A percentile compares a stretch with the other conserved stretches of the same genome.
phyloP scores from a whole-genome alignment of 2,113 vertebrate species.

The Plotosus lineatus region DNA sequence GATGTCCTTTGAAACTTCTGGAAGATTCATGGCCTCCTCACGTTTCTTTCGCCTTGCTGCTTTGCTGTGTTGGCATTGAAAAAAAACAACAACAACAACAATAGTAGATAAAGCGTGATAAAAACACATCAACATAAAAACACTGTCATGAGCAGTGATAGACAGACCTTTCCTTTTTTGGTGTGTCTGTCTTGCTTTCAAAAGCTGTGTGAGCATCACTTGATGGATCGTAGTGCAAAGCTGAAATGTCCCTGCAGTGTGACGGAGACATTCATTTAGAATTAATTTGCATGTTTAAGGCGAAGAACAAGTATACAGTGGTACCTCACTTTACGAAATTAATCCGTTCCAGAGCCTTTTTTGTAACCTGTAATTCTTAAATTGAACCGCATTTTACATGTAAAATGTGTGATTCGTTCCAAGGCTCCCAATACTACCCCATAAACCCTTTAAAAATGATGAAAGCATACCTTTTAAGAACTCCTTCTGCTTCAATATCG shows the following conservation, averaged over 20 bases:
- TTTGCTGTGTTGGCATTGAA: conserved; percentile 77
- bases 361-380: no score
- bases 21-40: conserved; percentile 79
- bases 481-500: no score
- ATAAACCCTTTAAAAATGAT: no score
- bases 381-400: no score
- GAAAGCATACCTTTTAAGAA: no score
- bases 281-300: not conserved
- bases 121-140: not conserved
- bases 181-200: conserved; percentile 74
- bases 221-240: conserved; percentile 89
- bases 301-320: not conserved
- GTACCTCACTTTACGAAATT: no score
- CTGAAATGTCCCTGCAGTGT: conserved; percentile 79
- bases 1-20: conserved; percentile 84
- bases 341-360: no score
- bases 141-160: not conserved
- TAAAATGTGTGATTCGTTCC: no score
- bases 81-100: not conserved
- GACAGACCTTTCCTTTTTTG: conserved; percentile 81
- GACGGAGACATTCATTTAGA: not conserved
- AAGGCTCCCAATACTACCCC: no score
- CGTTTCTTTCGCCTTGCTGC: conserved; percentile 77
- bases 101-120: not conserved
- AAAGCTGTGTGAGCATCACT: conserved; percentile 83